These are phyloP conservation scores for Rotaria magnacalcarata DNA, from an alignment of 2,888 invertebrate species.

Conservation along the genomic window DNA sequence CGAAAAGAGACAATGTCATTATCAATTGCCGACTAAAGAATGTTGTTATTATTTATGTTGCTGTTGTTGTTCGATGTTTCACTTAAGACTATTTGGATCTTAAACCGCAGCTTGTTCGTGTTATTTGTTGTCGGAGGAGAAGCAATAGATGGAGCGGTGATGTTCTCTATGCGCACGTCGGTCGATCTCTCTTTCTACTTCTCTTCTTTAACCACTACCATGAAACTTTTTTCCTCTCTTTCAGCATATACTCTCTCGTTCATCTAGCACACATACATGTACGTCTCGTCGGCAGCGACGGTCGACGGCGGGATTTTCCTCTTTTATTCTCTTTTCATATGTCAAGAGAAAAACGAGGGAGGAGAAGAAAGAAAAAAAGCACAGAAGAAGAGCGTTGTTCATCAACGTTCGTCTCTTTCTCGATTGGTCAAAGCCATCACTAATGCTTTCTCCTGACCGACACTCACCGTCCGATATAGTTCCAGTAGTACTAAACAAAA, in stretches of 20 bases:
- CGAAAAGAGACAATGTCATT: no score
- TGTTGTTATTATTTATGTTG: background rate
- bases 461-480: constrained; percentile 2
- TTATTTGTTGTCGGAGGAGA: constrained; percentile 6
- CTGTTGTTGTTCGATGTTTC: background rate
- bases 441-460: constrained; percentile 8
- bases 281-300: constrained; percentile 4
- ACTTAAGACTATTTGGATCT: background rate
- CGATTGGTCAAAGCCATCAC: background rate
- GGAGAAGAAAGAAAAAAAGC: background rate
- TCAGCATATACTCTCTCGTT: background rate
- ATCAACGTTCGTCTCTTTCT: background rate
- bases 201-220: constrained; percentile 1
- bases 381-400: background rate
- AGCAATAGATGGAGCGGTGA: background rate
- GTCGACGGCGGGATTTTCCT: constrained; percentile 6
- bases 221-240: constrained; percentile 11
- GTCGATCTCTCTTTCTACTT: constrained; percentile 5
- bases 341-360: background rate
- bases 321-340: background rate
- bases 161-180: constrained; percentile 9
- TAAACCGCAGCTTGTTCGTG: background rate
- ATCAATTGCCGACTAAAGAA: background rate
- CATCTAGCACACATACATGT: background rate
- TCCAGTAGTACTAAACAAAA: background rate